phyloP scores from a whole-genome alignment of 2,888 invertebrate genomes.

The Macrophya annulata region DNA sequence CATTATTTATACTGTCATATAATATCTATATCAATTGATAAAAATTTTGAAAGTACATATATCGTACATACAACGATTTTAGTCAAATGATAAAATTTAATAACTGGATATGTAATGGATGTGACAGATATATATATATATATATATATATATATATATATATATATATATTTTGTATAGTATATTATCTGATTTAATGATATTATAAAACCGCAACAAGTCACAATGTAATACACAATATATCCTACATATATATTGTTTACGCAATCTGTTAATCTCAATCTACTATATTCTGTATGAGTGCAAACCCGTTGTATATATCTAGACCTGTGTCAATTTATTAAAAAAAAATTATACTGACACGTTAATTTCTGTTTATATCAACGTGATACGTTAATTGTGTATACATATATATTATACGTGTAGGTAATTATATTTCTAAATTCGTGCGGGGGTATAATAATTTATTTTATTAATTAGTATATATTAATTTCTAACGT shows the following conservation, averaged over 20 bases:
- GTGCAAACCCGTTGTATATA: background rate
- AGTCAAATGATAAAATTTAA: too few species aligned
- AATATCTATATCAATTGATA: background rate
- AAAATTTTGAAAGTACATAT: background rate
- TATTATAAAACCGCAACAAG: background rate
- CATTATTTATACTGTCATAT: background rate
- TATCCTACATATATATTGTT: background rate
- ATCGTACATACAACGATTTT: too few species aligned
- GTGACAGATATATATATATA: too few species aligned
- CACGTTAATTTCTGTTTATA: background rate
- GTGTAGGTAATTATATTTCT: conserved; percentile 14
- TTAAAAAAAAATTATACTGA: background rate
- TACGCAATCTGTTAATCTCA: background rate
- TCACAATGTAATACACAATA: background rate
- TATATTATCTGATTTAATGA: background rate
- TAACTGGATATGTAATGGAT: too few species aligned
- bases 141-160: too few species aligned
- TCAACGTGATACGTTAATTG: background rate
- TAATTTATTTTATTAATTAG: background rate
- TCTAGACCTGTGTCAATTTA: background rate
- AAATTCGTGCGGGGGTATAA: background rate
- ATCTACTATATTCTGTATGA: background rate
- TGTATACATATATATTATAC: too few species aligned
- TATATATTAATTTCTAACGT: background rate
- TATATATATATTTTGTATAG: too few species aligned